Conservation (phyloP, 2,888 invertebrate genomes). For the Tridacna crocea region DNA sequence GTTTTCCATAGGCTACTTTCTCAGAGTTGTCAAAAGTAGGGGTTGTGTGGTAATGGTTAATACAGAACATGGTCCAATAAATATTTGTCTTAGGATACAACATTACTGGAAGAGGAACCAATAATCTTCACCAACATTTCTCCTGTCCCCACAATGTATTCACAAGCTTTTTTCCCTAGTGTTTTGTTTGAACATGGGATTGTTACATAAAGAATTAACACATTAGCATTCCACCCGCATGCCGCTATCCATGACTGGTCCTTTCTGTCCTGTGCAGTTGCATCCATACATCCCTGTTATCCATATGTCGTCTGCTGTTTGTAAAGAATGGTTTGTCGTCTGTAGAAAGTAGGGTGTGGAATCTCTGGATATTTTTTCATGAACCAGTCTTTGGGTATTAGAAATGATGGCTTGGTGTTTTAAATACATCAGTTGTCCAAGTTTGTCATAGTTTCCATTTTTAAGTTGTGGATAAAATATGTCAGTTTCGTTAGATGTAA, state of each 20-base stretch:
- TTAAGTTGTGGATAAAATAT: slow-evolving; percentile 18
- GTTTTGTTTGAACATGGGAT: too few species aligned
- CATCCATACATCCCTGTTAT: slow-evolving; percentile 76
- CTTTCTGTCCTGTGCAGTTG: slow-evolving; percentile 69
- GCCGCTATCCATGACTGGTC: slow-evolving; percentile 46
- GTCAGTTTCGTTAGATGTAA: slow-evolving; percentile 39
- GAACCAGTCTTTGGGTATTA: slow-evolving; percentile 53
- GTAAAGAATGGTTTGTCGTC: slow-evolving; percentile 50
- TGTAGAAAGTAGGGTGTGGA: slow-evolving; percentile 34
- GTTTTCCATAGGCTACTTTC: too few species aligned
- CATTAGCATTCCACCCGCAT: slow-evolving; percentile 14
- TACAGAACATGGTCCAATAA: too few species aligned
- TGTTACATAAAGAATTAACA: too few species aligned
- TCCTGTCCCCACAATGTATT: too few species aligned
- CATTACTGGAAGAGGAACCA: too few species aligned
- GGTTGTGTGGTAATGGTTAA: too few species aligned
- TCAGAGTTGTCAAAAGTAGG: too few species aligned
- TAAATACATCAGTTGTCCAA: slow-evolving; percentile 50
- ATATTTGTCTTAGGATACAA: too few species aligned
- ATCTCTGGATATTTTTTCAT: slow-evolving; percentile 14
- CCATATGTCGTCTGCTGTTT: slow-evolving; percentile 72
- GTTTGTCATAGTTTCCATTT: not conserved
- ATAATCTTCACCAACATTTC: too few species aligned
- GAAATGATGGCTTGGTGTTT: slow-evolving; percentile 44
- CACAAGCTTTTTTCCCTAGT: too few species aligned